Percentiles rank a stretch among this genome's conserved stretches.
Conservation (phyloP, 2,797 vertebrate species). For the Neomorphus geoffroyi region DNA sequence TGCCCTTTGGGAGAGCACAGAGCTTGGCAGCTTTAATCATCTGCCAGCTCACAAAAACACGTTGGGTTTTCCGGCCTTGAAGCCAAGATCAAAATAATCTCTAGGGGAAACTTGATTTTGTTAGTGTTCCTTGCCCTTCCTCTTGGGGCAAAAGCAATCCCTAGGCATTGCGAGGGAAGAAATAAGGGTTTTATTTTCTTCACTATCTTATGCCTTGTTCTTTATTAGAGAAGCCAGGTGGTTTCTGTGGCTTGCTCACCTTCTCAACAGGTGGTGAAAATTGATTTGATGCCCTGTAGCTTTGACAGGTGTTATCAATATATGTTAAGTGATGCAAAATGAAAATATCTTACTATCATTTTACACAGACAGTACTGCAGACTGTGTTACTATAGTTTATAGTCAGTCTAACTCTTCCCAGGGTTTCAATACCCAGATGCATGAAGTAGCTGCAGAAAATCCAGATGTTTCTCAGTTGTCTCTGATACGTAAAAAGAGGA, state of each 20-base stretch:
- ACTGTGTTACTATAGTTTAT: not conserved
- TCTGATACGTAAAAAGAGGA: not conserved
- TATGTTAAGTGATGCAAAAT: not conserved
- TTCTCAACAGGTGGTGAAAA: not conserved
- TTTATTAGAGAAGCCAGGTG: not conserved
- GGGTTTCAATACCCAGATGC: not conserved
- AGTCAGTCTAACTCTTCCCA: not conserved
- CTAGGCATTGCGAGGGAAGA: not conserved
- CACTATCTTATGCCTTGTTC: not conserved
- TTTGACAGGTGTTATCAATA: conserved; percentile 27
- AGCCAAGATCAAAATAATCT: not conserved
- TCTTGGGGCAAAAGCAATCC: not conserved
- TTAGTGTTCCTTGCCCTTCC: accelerated
- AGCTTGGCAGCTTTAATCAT: not conserved
- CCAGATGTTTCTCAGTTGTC: not conserved
- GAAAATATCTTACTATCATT: not conserved
- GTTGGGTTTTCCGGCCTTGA: not conserved
- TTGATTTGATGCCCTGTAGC: conserved; percentile 4
- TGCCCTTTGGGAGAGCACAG: not conserved
- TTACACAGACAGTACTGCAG: not conserved
- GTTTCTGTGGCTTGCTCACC: not conserved
- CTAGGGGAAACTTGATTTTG: not conserved
- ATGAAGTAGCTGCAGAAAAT: not conserved
- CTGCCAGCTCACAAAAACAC: conserved; percentile 14
- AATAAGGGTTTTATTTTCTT: not conserved